Evolutionary conservation across 2,113 vertebrate genomes (phyloP).

Genomic region (Oreochromis tanganicae): DNA sequence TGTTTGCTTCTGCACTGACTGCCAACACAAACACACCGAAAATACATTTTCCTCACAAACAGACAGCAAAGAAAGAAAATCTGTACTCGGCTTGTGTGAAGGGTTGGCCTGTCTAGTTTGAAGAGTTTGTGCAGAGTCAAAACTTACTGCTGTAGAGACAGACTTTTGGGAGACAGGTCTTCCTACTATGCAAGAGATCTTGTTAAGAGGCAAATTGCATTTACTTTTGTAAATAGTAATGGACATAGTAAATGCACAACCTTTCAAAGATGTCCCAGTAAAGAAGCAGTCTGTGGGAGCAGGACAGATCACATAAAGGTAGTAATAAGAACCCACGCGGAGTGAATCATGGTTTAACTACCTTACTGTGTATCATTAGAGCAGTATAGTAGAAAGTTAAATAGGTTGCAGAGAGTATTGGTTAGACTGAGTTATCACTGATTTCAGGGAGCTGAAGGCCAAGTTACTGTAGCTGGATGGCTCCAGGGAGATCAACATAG

Average conservation of each 20-base stretch:
- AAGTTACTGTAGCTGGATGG: not conserved
- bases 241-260: not conserved
- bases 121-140: not conserved
- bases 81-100: not conserved
- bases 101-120: not conserved
- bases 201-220: not conserved
- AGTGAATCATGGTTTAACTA: conserved; percentile 21
- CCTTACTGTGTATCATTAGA: not conserved
- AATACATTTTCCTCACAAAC: not conserved
- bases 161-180: not conserved
- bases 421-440: not conserved
- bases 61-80: not conserved
- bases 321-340: conserved; percentile 5
- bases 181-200: not conserved
- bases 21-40: conserved; percentile 15
- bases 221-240: not conserved
- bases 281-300: not conserved
- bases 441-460: not conserved
- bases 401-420: not conserved
- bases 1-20: not conserved
- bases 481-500: not conserved
- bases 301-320: not conserved
- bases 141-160: not conserved
- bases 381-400: not conserved
- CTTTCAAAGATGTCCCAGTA: not conserved